These are phyloP conservation scores for Drosophila arawakana DNA, from an alignment of 1,140 invertebrate species.

Conservation along the genomic window DNA sequence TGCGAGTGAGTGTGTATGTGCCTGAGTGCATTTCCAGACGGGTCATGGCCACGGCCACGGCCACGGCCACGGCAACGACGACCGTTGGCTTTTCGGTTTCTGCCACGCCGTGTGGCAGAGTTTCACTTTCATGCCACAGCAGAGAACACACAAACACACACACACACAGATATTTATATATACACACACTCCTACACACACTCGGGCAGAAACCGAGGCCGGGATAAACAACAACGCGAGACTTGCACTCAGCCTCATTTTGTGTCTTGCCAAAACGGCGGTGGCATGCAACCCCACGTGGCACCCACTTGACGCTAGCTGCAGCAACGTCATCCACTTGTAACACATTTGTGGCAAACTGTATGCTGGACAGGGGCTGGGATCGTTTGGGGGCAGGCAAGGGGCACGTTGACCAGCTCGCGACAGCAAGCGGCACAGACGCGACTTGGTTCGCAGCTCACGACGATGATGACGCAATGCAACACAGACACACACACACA, in stretches of 20 bases:
- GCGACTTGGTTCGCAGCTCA: conserved; percentile 54
- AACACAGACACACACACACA: conserved; percentile 22
- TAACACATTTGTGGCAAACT: conserved; percentile 62
- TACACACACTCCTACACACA: conserved; percentile 24
- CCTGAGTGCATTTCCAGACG: conserved; percentile 71
- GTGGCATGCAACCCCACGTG: conserved; percentile 22
- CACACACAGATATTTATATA: conserved; percentile 23
- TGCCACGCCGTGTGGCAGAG: conserved; percentile 61
- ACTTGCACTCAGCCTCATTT: conserved; percentile 73
- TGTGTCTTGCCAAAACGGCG: conserved; percentile 53
- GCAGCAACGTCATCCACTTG: conserved; percentile 64
- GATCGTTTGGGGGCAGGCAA: not conserved
- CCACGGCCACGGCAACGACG: conserved; percentile 43
- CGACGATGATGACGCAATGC: conserved; percentile 60
- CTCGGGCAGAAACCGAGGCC: conserved; percentile 36
- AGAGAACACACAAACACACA: conserved; percentile 33
- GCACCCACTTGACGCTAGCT: conserved; percentile 36
- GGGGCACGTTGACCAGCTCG: conserved; percentile 57
- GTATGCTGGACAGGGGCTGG: not conserved
- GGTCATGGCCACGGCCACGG: conserved; percentile 70
- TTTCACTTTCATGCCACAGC: conserved; percentile 72
- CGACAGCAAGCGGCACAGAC: conserved; percentile 34
- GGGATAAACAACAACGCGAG: conserved; percentile 53
- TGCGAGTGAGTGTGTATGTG: conserved; percentile 21
- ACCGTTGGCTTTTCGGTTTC: conserved; percentile 69